A percentile compares a stretch with the other conserved stretches of the same genome.
Evolutionary conservation across 2,888 invertebrate genomes (phyloP).

Genomic region (Cynaeus angustus): DNA sequence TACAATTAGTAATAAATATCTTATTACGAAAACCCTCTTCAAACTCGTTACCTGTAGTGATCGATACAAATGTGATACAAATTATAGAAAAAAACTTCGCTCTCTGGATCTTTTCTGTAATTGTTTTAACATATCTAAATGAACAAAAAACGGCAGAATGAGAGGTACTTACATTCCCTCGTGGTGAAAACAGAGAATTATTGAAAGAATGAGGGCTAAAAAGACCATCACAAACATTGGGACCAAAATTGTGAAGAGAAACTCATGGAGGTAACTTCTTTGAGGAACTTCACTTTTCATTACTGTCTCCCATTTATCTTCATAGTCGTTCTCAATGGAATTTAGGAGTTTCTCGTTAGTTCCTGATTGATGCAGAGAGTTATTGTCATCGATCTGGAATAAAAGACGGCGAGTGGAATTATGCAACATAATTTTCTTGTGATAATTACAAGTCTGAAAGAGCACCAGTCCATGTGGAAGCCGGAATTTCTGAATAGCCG

Average conservation of each 20-base stretch:
- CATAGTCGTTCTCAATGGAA: conserved; percentile 63
- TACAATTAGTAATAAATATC: too few species aligned
- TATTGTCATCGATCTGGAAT: conserved; percentile 67
- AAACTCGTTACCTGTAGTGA: conserved; percentile 70
- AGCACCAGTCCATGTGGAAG: conserved; percentile 91
- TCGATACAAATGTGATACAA: conserved; percentile 84
- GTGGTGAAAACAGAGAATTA: conserved; percentile 84
- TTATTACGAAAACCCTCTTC: conserved; percentile 31
- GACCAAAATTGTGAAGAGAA: conserved; percentile 81
- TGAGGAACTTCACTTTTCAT: conserved; percentile 77
- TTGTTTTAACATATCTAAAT: conserved; percentile 39
- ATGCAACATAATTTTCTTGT: too few species aligned
- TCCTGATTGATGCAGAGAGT: conserved; percentile 67
- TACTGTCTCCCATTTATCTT: conserved; percentile 79
- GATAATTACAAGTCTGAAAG: conserved; percentile 82
- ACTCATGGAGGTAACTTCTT: conserved; percentile 81
- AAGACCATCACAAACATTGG: conserved; percentile 81
- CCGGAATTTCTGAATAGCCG: conserved; percentile 85
- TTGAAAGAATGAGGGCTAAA: conserved; percentile 79
- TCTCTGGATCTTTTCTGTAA: conserved; percentile 79
- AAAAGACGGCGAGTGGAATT: not conserved
- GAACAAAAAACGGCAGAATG: not conserved
- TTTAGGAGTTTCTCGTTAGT: conserved; percentile 68
- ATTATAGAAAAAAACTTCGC: conserved; percentile 80
- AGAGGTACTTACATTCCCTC: conserved; percentile 84